Evolutionary conservation across 1,140 invertebrate species (phyloP), one percentile per base, ranked within the genome.

Genomic region (Scaptomyza pallida): DNA sequence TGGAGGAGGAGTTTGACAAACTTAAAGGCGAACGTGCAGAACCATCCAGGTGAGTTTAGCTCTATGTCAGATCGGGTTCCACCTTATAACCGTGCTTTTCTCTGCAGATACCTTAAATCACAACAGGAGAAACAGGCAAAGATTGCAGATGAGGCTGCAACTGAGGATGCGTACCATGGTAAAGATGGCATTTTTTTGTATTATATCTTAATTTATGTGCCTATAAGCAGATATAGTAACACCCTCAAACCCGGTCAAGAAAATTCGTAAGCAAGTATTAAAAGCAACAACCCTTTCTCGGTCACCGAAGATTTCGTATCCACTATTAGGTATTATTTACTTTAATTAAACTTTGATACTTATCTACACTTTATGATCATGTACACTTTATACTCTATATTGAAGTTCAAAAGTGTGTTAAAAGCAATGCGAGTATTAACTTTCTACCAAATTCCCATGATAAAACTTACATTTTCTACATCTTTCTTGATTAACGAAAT

Each of bases 1-100:
- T 99, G 6, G 95, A 98, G 79, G 93, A 94, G 12, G 97, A 98
- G 90, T 99, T 99, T 62, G 93, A 93, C 45, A 96, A 97, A 85
- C 79, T 96, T 0, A 93, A 93, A 40, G 93, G 94, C 4, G 94
- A 94, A 65, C 97, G 96, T 78, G 94, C 95, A 1, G 90, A 93
- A 40, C 97, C 97, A 23, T 94, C 93, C 6, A 90, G 89, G 89
- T 90, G 1, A 44, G 62, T 57, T 26, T 17, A 19, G 0, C 1
- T 5, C 3, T 50, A 13, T n/a, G 5, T 5, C 13, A 16, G 21
- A n/a, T n/a, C n/a, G n/a, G n/a, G n/a, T n/a, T n/a, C n/a, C 3
- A 43, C 10, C 0, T 16, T 1, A 1, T 26, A 26, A 43, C 16
- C 13, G 12, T 2, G 12, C 17, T 8, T 45, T 30, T 9, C 0